These are phyloP conservation scores for Entomobrya multifasciata DNA, from an alignment of 2,888 invertebrate species.

Conservation along the genomic window DNA sequence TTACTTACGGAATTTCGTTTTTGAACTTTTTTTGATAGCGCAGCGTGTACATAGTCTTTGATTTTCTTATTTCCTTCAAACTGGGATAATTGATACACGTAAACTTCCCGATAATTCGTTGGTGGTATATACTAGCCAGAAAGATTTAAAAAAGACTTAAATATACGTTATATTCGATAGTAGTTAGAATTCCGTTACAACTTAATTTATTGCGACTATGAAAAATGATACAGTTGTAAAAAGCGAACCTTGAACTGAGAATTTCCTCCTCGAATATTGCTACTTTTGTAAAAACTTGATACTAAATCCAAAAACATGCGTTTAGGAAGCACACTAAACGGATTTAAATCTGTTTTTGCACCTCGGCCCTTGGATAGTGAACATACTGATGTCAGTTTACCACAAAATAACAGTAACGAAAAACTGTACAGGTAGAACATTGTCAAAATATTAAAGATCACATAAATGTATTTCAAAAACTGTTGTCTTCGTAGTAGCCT, in stretches of 20 bases:
- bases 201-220: background rate
- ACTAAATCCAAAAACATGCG: too few relatives aligned
- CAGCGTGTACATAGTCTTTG: background rate
- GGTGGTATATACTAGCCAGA: conserved; percentile 15
- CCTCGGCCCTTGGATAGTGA: too few relatives aligned
- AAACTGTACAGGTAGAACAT: too few relatives aligned
- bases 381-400: too few relatives aligned
- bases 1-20: background rate
- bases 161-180: background rate
- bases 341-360: too few relatives aligned
- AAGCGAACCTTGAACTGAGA: background rate
- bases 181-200: background rate
- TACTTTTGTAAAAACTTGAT: background rate
- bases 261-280: background rate
- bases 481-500: too few relatives aligned
- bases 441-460: too few relatives aligned
- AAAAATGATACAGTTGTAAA: background rate
- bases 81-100: background rate
- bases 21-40: too few relatives aligned
- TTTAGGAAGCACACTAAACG: background rate
- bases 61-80: background rate
- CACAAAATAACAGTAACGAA: too few relatives aligned
- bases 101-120: background rate
- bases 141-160: too few relatives aligned
- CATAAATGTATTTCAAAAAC: too few relatives aligned